Evolutionary conservation across 2,888 invertebrate species (phyloP), one percentile per base, ranked within the genome.

Genomic region (Drosophila nigritarsus): DNA sequence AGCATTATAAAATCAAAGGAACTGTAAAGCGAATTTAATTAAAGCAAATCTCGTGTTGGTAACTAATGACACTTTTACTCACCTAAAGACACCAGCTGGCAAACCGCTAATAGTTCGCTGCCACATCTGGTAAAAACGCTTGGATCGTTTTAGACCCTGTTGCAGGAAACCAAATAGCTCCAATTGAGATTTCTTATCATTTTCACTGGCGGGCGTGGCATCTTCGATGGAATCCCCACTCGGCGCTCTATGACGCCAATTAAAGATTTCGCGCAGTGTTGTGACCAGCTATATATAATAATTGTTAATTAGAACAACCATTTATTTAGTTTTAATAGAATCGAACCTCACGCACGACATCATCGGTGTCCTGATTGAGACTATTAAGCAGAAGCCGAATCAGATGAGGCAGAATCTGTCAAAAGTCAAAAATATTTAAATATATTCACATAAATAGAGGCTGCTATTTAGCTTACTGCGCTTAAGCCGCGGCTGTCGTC

Each of bases 1-100:
- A 96, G 91, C 74, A 96, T 93, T 24, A 96, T 92, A 59, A 96
- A 93, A 92, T 97, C 96, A 71, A 97, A 94, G 1, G 96, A 94
- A 92, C 95, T 95, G 80, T 15, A 59, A 49, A 38, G 6, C 2
- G n/a, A 27, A 24, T 20, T 27, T 2, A 55, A 48, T 59, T 51
- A 34, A 27, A 38, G 0, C n/a, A 27, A 9, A 32, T 8, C 2
- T 40, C 8, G 5, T 38, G 20, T 3, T 13, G 2, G 38, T 27
- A 27, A 13, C 18, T 29, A 7, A 18, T 2, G 0, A 3, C 1
- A 1, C 9, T 9, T 18, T 0, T 2, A 32, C 68, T 13, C 60
- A 92, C 91, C 69, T 85, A 36, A 89, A 84, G 34, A 80, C 83
- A 8, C 54, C 53, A 1, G 73, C 76, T 0, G 88, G 75, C 50